A percentile compares a stretch with the other conserved stretches of the same genome.
Evolutionary conservation across 2,888 invertebrate genomes (phyloP).

Genomic region (Lacanobia wlatinum): DNA sequence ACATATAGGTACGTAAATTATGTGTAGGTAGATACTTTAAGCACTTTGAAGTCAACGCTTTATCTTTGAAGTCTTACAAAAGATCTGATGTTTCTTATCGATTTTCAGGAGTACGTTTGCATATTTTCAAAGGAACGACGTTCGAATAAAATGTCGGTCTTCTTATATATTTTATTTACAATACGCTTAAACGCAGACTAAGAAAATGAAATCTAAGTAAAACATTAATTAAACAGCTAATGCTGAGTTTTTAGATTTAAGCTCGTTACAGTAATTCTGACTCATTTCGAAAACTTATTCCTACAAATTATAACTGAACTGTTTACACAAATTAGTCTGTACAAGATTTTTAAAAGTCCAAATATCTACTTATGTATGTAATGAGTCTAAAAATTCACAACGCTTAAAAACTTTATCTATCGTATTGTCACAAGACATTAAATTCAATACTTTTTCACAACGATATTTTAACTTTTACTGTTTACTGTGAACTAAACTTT

Average conservation of each 20-base stretch:
- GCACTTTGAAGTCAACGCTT: background rate
- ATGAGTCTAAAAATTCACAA: background rate
- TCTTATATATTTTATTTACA: background rate
- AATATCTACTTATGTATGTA: background rate
- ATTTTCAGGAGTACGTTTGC: background rate
- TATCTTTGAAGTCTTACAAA: conserved; percentile 8
- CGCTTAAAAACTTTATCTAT: background rate
- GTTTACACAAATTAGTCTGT: too few species aligned
- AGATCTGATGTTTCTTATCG: background rate
- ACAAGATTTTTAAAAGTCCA: background rate
- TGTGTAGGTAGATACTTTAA: background rate
- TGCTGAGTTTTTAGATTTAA: background rate
- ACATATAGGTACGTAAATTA: too few species aligned
- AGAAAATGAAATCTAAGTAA: background rate
- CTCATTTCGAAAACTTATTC: conserved; percentile 2
- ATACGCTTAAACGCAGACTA: background rate
- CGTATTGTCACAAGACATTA: background rate
- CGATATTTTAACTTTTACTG: background rate
- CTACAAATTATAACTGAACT: background rate
- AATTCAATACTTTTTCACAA: background rate
- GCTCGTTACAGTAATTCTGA: background rate
- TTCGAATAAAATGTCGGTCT: background rate
- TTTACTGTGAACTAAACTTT: background rate
- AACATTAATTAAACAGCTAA: background rate
- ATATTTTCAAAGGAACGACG: background rate